phyloP scores from a whole-genome alignment of 2,888 invertebrate genomes.

The Athrips mouffetella region DNA sequence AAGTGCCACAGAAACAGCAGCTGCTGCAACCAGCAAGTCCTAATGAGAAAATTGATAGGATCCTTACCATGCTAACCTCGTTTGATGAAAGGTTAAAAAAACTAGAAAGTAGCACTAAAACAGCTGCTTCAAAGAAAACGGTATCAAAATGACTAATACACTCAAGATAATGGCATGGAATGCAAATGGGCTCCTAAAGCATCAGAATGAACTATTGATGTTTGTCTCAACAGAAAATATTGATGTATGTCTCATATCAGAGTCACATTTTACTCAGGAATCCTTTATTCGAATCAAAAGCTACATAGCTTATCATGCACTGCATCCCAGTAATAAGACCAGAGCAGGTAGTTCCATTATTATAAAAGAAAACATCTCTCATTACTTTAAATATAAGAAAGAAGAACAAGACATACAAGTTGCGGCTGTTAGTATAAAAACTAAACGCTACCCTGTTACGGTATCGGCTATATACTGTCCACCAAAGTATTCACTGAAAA shows the following conservation, averaged over 20 bases:
- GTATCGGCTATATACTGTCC: too few relatives aligned
- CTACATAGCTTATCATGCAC: background rate
- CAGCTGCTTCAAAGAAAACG: constrained; percentile 20
- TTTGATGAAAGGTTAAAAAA: too few relatives aligned
- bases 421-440: too few relatives aligned
- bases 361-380: background rate
- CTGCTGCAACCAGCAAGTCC: too few relatives aligned
- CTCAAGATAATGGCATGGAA: too few relatives aligned
- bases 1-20: too few relatives aligned
- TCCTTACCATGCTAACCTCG: too few relatives aligned
- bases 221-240: background rate
- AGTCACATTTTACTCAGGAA: background rate
- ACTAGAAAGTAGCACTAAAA: background rate
- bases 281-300: background rate
- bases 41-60: too few relatives aligned
- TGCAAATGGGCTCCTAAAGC: too few relatives aligned
- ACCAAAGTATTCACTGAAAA: too few relatives aligned
- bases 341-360: background rate
- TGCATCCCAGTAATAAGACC: background rate
- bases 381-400: background rate
- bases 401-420: background rate
- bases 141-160: too few relatives aligned
- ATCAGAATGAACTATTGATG: background rate
- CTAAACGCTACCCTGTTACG: too few relatives aligned
- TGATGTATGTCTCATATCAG: background rate